These are phyloP conservation scores for Drosophila demipolita DNA, from an alignment of 2,888 invertebrate genomes.

Conservation along the genomic window DNA sequence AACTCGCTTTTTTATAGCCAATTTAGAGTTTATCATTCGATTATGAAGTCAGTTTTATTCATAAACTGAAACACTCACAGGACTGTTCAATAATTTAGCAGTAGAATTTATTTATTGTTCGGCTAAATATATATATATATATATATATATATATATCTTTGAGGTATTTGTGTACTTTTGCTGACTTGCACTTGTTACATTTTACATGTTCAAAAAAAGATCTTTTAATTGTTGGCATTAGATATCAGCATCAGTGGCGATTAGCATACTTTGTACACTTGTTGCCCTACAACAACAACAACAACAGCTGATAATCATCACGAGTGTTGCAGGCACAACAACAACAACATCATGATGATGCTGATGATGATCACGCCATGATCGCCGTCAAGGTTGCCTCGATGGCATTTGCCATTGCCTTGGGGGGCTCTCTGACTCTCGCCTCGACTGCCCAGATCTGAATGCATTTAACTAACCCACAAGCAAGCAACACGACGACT, in stretches of 20 bases:
- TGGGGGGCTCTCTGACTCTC: slow-evolving; percentile 23
- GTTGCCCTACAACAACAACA: slow-evolving; percentile 15
- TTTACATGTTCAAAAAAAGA: neutral
- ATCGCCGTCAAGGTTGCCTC: slow-evolving; percentile 69
- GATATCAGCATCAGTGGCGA: slow-evolving; percentile 2
- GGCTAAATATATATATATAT: neutral
- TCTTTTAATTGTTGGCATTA: slow-evolving; percentile 8
- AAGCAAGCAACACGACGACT: slow-evolving; percentile 31
- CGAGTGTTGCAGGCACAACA: slow-evolving; percentile 1
- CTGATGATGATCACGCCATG: slow-evolving; percentile 38
- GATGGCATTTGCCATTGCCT: slow-evolving; percentile 69
- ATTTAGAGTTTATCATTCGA: neutral
- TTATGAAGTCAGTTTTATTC: neutral
- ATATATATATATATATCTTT: neutral
- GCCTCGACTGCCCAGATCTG: slow-evolving; percentile 48
- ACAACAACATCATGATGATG: slow-evolving; percentile 2
- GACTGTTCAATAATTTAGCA: neutral
- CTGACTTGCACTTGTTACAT: neutral
- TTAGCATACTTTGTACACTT: slow-evolving; percentile 30
- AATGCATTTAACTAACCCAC: slow-evolving; percentile 65
- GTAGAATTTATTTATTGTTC: neutral
- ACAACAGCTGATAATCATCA: slow-evolving; percentile 9
- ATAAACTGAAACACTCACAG: neutral
- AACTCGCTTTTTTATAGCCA: neutral
- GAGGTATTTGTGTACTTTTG: neutral